phyloP scores from a whole-genome alignment of 2,797 vertebrate species.

The Naso thynnoides region DNA sequence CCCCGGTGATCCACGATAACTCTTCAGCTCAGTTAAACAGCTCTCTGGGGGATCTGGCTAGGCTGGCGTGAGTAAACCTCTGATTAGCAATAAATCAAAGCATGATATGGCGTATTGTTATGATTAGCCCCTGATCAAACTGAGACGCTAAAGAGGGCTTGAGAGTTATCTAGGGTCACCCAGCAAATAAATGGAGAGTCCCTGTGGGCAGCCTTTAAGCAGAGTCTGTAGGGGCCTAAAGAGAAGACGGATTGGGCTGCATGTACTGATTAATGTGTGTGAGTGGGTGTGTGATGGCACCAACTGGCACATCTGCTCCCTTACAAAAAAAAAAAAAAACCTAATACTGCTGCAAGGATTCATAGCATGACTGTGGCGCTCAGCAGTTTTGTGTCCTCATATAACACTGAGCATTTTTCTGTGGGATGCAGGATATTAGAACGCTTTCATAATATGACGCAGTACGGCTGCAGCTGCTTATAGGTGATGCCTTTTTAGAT shows the following conservation, averaged over 20 bases:
- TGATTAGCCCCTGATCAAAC: slow-evolving; percentile 3
- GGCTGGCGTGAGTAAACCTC: slow-evolving; percentile 4
- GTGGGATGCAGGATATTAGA: not conserved
- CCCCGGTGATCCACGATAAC: slow-evolving; percentile 26
- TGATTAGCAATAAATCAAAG: slow-evolving; percentile 34
- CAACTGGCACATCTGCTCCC: slow-evolving; percentile 50
- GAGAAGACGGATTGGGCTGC: slow-evolving; percentile 12
- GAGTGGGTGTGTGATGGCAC: not conserved
- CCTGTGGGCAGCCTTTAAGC: not conserved
- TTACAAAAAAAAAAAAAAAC: slow-evolving; percentile 11
- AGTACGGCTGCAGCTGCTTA: not conserved
- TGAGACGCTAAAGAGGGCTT: slow-evolving; percentile 2
- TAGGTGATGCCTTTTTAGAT: not conserved
- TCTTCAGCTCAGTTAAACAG: slow-evolving; percentile 19
- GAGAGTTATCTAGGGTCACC: slow-evolving; percentile 10
- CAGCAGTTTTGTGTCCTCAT: slow-evolving; percentile 31
- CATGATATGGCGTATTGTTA: not conserved
- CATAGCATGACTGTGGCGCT: slow-evolving; percentile 6
- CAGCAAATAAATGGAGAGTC: not conserved
- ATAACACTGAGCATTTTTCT: not conserved
- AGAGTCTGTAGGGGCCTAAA: slow-evolving; percentile 2
- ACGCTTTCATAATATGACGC: not conserved
- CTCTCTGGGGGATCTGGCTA: not conserved
- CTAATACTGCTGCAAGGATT: slow-evolving; percentile 20
- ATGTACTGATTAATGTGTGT: slow-evolving; percentile 36